phyloP scores from a whole-genome alignment of 2,888 invertebrate species.

The Herminia tarsipennalis region DNA sequence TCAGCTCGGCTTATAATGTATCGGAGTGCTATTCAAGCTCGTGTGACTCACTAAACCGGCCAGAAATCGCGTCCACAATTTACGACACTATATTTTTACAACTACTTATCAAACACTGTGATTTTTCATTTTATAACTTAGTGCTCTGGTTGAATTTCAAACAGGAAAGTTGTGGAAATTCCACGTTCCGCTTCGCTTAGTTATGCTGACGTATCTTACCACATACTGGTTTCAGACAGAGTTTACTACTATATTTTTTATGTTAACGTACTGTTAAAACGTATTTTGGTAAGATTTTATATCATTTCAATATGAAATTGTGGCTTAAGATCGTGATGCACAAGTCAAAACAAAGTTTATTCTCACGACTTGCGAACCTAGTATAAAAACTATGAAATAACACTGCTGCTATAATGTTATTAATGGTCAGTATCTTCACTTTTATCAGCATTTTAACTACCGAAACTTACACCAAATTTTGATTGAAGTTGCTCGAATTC shows the following conservation, averaged over 20 bases:
- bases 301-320: too few species aligned
- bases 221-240: background rate
- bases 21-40: slow-evolving; percentile 49
- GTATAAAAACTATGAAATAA: too few species aligned
- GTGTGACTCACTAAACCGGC: slow-evolving; percentile 37
- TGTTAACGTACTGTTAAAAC: background rate
- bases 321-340: too few species aligned
- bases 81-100: slow-evolving; percentile 55
- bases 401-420: too few species aligned
- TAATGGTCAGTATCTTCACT: too few species aligned
- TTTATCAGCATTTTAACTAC: too few species aligned
- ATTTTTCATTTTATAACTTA: slow-evolving; percentile 38
- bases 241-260: slow-evolving; percentile 10
- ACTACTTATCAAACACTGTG: slow-evolving; percentile 33
- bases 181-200: background rate
- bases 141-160: slow-evolving; percentile 11
- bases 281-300: too few species aligned
- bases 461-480: too few species aligned
- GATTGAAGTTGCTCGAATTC: too few species aligned
- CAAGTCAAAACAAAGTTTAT: too few species aligned
- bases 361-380: too few species aligned
- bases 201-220: background rate
- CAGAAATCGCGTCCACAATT: slow-evolving; percentile 42
- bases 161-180: slow-evolving; percentile 12
- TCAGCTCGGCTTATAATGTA: slow-evolving; percentile 68